Base-by-base conservation (phyloP, 2,888 invertebrate species). In the Halocaridina rubra region DNA sequence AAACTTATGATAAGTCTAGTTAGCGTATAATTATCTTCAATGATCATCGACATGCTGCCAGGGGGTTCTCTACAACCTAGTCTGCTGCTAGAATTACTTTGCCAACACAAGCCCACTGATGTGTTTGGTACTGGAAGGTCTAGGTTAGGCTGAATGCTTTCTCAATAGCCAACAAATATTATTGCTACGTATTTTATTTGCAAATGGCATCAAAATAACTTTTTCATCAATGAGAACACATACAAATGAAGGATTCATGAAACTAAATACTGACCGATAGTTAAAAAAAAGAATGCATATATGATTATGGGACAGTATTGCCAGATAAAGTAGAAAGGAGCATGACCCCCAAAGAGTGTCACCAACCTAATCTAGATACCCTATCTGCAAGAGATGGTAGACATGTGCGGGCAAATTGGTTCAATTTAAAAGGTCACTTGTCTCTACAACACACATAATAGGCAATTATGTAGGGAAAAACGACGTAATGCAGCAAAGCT, bases 401-500 rank as follows among this genome's bases (percentile, higher is more conserved):
- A 71, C 77, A 71, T 69, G 71, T 59, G 53, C 77, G 61, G 77
- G 77, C 82, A 82, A 77, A 82, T 53, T 64, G 71, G 72, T 77
- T 82, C 82, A 82, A 76, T 77, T 82, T 76, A 82, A n/a, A 82
- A 82, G 82, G 82, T 77, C 82, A 82, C 82, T 82, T 82, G 77
- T 67, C 76, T 76, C 82, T 82, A 82, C 77, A 57, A 77, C 82
- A 82, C 82, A 82, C 82, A 74, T 82, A 82, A 64, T 80, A 80
- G 80, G 80, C 80, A 71, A 80, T 80, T 64, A 80, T 71, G 57
- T 72, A 80, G 59, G 80, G 80, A 71, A 71, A n/a, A 57, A 57
- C 71, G n/a, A 71, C 61, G 67, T 53, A 81, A 81, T 53, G 75
- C 61, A 74, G 80, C 72, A 80, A 80, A 80, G 80, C 80, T 80